Evolutionary conservation across 1,140 invertebrate genomes (phyloP).

Genomic region (Tribolium madens): DNA sequence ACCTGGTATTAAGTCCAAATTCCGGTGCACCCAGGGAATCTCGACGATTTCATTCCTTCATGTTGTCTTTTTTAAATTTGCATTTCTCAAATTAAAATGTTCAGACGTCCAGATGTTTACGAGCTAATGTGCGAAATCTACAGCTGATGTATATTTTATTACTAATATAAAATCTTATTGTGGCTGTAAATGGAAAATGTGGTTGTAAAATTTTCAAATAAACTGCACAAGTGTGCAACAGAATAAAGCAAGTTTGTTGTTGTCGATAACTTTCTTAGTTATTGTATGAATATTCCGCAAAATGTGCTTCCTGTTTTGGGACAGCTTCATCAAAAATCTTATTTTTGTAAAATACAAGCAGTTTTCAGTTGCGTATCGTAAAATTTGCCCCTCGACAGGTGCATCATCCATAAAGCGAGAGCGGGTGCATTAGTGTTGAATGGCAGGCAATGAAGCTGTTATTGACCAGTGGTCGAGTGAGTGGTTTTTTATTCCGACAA

Average conservation of each 20-base stretch:
- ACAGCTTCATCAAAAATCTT: neutral
- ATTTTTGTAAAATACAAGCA: neutral
- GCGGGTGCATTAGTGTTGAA: constrained; percentile 45
- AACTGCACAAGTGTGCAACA: neutral
- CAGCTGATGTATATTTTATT: constrained; percentile 1
- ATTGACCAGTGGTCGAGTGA: constrained; percentile 51
- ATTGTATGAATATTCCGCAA: no score
- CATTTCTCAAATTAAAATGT: constrained; percentile 22
- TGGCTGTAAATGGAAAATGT: constrained; percentile 19
- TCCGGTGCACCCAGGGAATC: constrained; percentile 7
- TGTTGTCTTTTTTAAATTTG: constrained; percentile 4
- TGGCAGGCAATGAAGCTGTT: constrained; percentile 54
- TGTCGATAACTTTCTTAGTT: neutral
- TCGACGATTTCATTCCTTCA: constrained; percentile 2
- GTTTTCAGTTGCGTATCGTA: constrained; percentile 5
- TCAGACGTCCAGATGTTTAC: constrained; percentile 5
- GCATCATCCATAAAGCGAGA: constrained; percentile 27
- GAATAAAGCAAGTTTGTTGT: neutral
- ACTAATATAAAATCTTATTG: constrained; percentile 33
- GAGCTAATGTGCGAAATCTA: constrained; percentile 16
- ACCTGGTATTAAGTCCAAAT: constrained; percentile 30
- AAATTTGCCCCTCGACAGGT: constrained; percentile 27
- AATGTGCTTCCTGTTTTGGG: neutral
- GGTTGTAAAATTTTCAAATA: constrained; percentile 30
- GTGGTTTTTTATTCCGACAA: constrained; percentile 50